These are phyloP conservation scores for Coregonus sp. DNA, from an alignment of 2,797 vertebrate genomes.

Conservation along the genomic window DNA sequence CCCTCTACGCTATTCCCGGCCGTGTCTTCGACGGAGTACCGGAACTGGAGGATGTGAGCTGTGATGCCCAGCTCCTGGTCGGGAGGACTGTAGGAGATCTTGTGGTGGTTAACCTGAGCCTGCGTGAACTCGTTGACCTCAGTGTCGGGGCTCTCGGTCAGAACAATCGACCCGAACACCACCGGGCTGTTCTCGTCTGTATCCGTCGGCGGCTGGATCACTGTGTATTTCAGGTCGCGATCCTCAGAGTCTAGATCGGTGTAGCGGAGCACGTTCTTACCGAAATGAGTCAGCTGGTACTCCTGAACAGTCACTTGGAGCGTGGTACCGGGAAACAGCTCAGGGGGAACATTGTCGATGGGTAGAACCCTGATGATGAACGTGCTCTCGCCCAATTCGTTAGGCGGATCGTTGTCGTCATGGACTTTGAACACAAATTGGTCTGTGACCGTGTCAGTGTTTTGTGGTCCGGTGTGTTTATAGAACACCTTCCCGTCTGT, in stretches of 20 bases:
- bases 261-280: slow-evolving; percentile 86
- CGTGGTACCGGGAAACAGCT: slow-evolving; percentile 82
- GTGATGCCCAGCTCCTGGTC: slow-evolving; percentile 89
- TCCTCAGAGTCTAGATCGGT: slow-evolving; percentile 93
- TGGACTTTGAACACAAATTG: slow-evolving; percentile 88
- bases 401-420: slow-evolving; percentile 94
- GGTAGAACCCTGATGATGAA: slow-evolving; percentile 87
- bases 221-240: slow-evolving; percentile 86
- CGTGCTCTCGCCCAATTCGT: slow-evolving; percentile 80
- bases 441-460: slow-evolving; percentile 80
- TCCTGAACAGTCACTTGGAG: slow-evolving; percentile 89
- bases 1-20: slow-evolving; percentile 85
- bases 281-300: slow-evolving; percentile 86
- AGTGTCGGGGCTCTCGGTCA: slow-evolving; percentile 82
- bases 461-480: slow-evolving; percentile 85
- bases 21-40: slow-evolving; percentile 86
- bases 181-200: slow-evolving; percentile 85
- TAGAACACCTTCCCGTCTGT: slow-evolving; percentile 88
- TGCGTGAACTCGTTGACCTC: slow-evolving; percentile 90
- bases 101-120: slow-evolving; percentile 94
- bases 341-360: slow-evolving; percentile 87
- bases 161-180: slow-evolving; percentile 82
- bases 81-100: slow-evolving; percentile 88
- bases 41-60: slow-evolving; percentile 88
- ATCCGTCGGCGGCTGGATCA: slow-evolving; percentile 84